Evolutionary conservation across 2,113 vertebrate genomes (phyloP), one percentile per base, ranked within the genome.

Genomic region (Trichechus manatus): DNA sequence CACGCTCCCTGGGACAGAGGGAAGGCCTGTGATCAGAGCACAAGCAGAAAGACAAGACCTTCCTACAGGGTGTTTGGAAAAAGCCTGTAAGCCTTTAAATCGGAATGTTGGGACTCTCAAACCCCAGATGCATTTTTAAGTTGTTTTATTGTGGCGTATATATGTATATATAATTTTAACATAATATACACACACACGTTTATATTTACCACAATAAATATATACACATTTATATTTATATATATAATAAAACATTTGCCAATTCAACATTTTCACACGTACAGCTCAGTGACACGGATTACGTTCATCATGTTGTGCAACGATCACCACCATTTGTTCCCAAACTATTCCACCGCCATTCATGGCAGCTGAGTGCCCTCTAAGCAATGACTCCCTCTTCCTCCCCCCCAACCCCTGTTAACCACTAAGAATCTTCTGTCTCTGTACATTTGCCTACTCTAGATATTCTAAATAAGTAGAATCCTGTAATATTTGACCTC

Each of bases 21-120:
- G 75, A 89, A 93, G 29, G 29, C 22, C 10, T 19, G 31, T 64
- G 39, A 66, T 86, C 42, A 42, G 15, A 39, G 13, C 31, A 50
- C 27, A 39, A 27, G 19, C 29, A 29, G 81, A 47, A 81, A 50
- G 89, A 33, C 80, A 90, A 70, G 47, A 80, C 23, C n/a, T 93
- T 78, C 25, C 39, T 50, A 70, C 56, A 13, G 42, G 61, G 25
- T 33, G 39, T 31, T 70, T 94, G 33, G 14, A 47, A 64, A 93
- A 92, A 33, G 31, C 22, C 29, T 74, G 63, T 31, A 86, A 68
- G 17, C 10, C 70, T 94, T 74, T 61, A 92, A 86, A 86, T 75
- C 70, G 81, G 78, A 94, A 77, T 63, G 33, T 17, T 89, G 36
- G 83, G 82, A 90, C 53, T 90, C 82, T 93, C 47, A 87, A 89